Percentiles rank a stretch among this genome's conserved stretches.
Conservation (phyloP, 2,888 invertebrate genomes). For the Scaeva pyrastri region DNA sequence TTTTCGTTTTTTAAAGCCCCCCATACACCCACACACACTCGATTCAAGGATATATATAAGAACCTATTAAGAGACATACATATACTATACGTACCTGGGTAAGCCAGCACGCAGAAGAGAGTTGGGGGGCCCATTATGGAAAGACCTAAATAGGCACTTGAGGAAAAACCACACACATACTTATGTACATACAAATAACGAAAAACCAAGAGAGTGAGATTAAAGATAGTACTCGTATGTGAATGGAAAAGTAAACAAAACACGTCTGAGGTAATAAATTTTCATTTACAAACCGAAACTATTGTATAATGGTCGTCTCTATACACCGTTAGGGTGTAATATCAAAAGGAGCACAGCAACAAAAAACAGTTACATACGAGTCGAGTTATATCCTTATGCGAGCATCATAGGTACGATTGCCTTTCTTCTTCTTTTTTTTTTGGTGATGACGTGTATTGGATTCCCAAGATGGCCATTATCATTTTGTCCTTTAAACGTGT, state of each 20-base stretch:
- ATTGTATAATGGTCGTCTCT: slow-evolving; percentile 32
- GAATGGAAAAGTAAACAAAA: slow-evolving; percentile 46
- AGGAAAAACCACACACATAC: background rate
- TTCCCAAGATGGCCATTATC: slow-evolving; percentile 60
- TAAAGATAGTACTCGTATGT: slow-evolving; percentile 20
- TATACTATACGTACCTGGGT: background rate
- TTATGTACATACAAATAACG: slow-evolving; percentile 15
- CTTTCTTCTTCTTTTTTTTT: slow-evolving; percentile 16
- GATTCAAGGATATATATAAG: too few relatives aligned
- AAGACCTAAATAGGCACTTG: slow-evolving; percentile 62
- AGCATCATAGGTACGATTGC: slow-evolving; percentile 17
- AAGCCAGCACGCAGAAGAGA: background rate
- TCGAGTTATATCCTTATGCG: background rate
- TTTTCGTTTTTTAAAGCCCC: slow-evolving; percentile 10
- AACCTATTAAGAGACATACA: background rate
- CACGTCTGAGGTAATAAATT: slow-evolving; percentile 69
- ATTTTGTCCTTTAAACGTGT: slow-evolving; percentile 31
- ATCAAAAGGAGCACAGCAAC: background rate
- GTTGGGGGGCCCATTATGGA: slow-evolving; percentile 39
- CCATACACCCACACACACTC: too few relatives aligned
- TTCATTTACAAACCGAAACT: slow-evolving; percentile 70
- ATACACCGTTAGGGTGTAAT: slow-evolving; percentile 34
- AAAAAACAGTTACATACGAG: slow-evolving; percentile 1
- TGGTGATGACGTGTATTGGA: slow-evolving; percentile 38
- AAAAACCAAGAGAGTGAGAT: slow-evolving; percentile 9